phyloP scores from a whole-genome alignment of 2,888 invertebrate genomes.

The Seira ritae region DNA sequence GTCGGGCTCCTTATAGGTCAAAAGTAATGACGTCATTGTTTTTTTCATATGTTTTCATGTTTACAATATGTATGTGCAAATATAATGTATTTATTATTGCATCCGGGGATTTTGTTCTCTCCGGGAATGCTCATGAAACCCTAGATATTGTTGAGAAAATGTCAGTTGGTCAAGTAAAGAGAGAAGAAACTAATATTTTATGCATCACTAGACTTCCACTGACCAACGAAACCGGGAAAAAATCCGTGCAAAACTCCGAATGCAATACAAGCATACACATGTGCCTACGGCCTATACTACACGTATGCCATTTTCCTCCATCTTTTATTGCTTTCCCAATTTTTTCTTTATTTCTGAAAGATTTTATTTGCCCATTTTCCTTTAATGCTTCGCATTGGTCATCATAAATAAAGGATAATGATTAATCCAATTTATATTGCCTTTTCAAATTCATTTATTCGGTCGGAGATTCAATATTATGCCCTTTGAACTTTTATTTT shows the following conservation, averaged over 20 bases:
- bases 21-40: constrained; percentile 41
- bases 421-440: not conserved
- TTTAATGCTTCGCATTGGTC: not conserved
- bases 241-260: not conserved
- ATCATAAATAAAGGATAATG: no score
- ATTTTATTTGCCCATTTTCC: not conserved
- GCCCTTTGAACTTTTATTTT: no score
- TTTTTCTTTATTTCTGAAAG: no score
- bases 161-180: constrained; percentile 1
- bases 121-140: not conserved
- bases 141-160: not conserved
- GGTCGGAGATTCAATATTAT: no score
- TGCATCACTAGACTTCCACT: not conserved
- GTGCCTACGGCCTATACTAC: no score
- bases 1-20: constrained; percentile 31
- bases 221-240: not conserved
- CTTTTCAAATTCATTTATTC: not conserved
- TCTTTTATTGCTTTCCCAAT: no score
- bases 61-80: not conserved
- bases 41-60: not conserved
- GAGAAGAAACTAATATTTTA: not conserved
- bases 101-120: not conserved
- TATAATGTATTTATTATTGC: no score
- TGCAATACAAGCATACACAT: not conserved
- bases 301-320: not conserved